Conservation (phyloP, 2,797 vertebrate genomes). For the Cryptoprocta ferox region DNA sequence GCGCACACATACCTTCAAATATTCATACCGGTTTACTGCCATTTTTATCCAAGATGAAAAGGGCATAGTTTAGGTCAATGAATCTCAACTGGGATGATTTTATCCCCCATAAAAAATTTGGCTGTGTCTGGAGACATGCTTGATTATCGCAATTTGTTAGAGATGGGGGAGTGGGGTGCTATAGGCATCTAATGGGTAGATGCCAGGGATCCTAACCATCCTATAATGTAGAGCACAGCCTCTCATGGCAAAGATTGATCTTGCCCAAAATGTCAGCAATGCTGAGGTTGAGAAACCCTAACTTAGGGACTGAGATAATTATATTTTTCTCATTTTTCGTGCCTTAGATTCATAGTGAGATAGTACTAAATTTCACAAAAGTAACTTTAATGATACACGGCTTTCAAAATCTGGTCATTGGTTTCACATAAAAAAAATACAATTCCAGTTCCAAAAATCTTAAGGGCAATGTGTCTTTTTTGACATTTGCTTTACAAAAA, state of each 20-base stretch:
- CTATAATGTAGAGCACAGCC: accelerated
- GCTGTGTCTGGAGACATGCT: not conserved
- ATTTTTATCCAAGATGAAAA: not conserved
- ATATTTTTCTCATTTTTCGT: not conserved
- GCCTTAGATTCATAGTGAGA: not conserved
- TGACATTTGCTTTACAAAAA: not conserved
- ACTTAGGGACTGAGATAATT: not conserved
- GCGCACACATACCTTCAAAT: not conserved
- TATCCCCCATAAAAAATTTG: not conserved
- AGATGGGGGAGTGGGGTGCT: not conserved
- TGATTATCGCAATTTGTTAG: not conserved
- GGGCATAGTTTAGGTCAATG: not conserved
- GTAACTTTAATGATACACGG: not conserved
- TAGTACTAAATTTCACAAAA: not conserved
- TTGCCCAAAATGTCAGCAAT: not conserved
- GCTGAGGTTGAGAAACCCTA: not conserved
- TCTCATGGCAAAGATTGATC: not conserved
- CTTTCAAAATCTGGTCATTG: not conserved
- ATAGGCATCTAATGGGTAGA: not conserved
- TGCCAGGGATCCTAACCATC: not conserved
- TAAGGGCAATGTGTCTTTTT: not conserved
- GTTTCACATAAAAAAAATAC: not conserved
- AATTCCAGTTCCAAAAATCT: not conserved
- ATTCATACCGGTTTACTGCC: not conserved
- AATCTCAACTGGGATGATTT: not conserved